These are phyloP conservation scores for Echinometra lucunter DNA, from an alignment of 53 echinoderm and acorn worm species.

Conservation along the genomic window DNA sequence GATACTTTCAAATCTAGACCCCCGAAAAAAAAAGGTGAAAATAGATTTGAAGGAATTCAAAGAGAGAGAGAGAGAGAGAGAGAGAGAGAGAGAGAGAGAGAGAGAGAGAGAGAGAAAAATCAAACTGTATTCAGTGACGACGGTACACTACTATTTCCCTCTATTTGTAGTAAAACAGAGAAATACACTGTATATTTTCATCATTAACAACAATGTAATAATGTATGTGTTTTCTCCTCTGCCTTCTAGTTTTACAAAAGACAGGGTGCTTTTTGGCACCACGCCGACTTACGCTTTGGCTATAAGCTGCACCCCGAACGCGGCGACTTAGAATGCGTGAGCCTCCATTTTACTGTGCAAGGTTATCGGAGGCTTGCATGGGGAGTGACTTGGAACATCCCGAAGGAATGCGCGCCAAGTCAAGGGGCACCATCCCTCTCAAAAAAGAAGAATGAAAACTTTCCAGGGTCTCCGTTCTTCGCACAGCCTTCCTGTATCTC, in stretches of 20 bases:
- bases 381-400: not conserved
- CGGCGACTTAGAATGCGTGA: not conserved
- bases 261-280: conserved; percentile 12
- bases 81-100: not conserved
- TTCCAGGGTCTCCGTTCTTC: not conserved
- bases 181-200: no score
- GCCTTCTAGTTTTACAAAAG: not conserved
- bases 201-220: no score
- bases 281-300: not conserved
- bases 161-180: no score
- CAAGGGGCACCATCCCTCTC: not conserved
- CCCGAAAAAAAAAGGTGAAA: no score
- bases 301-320: not conserved
- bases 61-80: not conserved
- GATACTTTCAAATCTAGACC: no score
- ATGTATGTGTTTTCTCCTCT: no score
- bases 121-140: no score
- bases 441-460: not conserved
- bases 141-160: no score
- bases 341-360: not conserved
- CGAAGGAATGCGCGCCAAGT: not conserved
- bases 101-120: not conserved
- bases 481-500: no score
- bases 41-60: no score
- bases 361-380: not conserved